These are phyloP conservation scores for Gobius niger DNA, from an alignment of 2,113 vertebrate genomes.

Conservation along the genomic window DNA sequence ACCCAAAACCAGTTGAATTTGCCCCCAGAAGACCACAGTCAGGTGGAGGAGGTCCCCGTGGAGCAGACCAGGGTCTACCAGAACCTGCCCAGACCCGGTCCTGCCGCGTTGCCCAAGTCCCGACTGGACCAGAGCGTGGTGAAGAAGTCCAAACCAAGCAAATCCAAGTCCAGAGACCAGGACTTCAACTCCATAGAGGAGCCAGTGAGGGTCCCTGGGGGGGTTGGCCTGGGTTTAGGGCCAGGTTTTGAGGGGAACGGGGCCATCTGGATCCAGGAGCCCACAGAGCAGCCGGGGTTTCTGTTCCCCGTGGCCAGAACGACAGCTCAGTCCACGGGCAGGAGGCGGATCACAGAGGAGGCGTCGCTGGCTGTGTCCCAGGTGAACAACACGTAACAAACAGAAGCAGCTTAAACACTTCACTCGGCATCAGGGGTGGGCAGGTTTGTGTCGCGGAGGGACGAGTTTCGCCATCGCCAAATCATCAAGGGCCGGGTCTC, in stretches of 20 bases:
- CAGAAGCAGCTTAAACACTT: too few relatives aligned
- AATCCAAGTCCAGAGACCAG: neutral
- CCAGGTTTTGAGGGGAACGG: constrained; percentile 46
- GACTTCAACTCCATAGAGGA: constrained; percentile 57
- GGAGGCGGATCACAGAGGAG: constrained; percentile 68
- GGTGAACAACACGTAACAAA: constrained; percentile 14
- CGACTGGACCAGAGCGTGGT: neutral
- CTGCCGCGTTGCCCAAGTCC: neutral
- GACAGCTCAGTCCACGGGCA: constrained; percentile 30
- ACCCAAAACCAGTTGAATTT: constrained; percentile 42
- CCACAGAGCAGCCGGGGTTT: constrained; percentile 69
- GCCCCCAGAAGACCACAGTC: constrained; percentile 54
- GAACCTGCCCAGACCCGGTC: constrained; percentile 42
- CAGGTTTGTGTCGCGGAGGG: too few relatives aligned
- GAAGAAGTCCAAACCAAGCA: neutral
- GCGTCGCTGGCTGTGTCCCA: constrained; percentile 54
- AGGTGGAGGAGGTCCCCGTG: constrained; percentile 61
- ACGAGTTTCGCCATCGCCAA: too few relatives aligned
- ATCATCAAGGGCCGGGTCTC: too few relatives aligned
- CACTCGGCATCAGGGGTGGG: too few relatives aligned
- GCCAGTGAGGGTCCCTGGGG: constrained; percentile 25
- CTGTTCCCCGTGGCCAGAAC: constrained; percentile 58
- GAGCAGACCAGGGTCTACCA: constrained; percentile 73
- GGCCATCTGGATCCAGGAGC: constrained; percentile 60
- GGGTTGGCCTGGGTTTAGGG: constrained; percentile 23